Base-by-base conservation (phyloP, 2,888 invertebrate genomes). In the Lochmaea capreae region DNA sequence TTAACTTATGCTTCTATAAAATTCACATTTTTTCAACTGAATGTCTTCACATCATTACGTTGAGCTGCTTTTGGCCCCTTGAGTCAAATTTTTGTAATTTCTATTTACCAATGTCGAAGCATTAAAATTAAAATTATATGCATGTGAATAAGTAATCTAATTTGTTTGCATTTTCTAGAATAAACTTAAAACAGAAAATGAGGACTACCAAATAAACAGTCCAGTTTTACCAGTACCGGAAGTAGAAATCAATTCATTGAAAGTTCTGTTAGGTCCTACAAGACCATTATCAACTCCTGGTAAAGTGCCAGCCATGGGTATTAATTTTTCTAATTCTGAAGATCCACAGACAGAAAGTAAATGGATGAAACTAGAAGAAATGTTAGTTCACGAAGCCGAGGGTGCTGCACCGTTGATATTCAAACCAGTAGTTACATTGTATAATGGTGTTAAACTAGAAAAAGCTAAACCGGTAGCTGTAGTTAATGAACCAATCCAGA, bases 351-450 rank as follows among this genome's bases (percentile, higher is more conserved):
- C 80, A 18, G 81, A 79, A 58, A 80, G 79, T 65, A 89, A 89
- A 78, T 95, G 95, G 95, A 88, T 89, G 73, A 92, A 92, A 83
- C 89, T 96, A 46, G 96, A 96, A 85, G 94, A 95, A 87, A 92
- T 93, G 88, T 85, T 95, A 33, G 88, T 95, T 8, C 91, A 92
- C 75, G 93, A 92, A 75, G 92, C 91, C 3, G 91, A 91, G 73
- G 93, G 93, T 65, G 88, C 90, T 3, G 88, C 92, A 26, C 92
- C 93, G 6, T 91, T 94, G 89, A 91, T 94, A 77, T 95, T 95
- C 85, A 94, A 93, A 83, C 95, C 96, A 0, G 91, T 93, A 1
- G 88, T 93, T 42, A 93, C 93, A 77, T 88, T 96, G 68, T 94
- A 94, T 84, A 93, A 92, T 0, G 89, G 90, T 77, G 89, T 89